Evolutionary conservation across 2,888 invertebrate species (phyloP), one percentile per base, ranked within the genome.

Genomic region (Matsumyia berberina): DNA sequence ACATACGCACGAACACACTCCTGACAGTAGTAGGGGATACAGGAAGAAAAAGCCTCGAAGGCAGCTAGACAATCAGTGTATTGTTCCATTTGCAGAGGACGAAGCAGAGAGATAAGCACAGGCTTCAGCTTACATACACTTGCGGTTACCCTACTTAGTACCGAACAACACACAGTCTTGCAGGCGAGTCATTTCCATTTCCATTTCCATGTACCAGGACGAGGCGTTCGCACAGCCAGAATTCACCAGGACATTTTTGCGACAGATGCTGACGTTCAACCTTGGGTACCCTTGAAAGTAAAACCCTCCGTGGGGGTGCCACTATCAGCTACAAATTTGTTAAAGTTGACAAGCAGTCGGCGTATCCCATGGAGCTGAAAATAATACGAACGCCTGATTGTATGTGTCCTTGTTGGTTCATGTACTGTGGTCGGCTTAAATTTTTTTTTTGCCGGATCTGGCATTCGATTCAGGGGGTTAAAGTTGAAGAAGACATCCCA

Each of bases 1-100:
- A 55, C 58, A 60, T 51, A 76, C 8, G 7, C 31, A 57, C 12
- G 19, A 12, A 12, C 6, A 7, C 17, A 33, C 33, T 66, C 31
- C 44, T 51, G 35, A 51, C 24, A 33, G 29, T 19, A 33, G 33
- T 31, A 55, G n/a, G 70, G 70, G 42, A 77, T 42, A 78, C 60
- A 69, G 73, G 72, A 79, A 70, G 49, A 74, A 57, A 70, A 85
- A 57, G 64, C 74, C 79, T 70, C 33, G 51, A 70, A 79, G 79
- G 74, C 73, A 79, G 67, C 74, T 69, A 85, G 79, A 85, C 83
- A 85, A 85, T 85, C 83, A 85, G 79, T 85, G 74, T 46, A 85
- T 85, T 79, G 83, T 85, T 79, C 74, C 64, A 74, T 35, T 85
- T 64, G 44, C 79, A 79, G 49, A 66, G 62, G 53, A 44, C 51